Conservation (phyloP, 2,888 invertebrate species). For the Pelosia muscerda region DNA sequence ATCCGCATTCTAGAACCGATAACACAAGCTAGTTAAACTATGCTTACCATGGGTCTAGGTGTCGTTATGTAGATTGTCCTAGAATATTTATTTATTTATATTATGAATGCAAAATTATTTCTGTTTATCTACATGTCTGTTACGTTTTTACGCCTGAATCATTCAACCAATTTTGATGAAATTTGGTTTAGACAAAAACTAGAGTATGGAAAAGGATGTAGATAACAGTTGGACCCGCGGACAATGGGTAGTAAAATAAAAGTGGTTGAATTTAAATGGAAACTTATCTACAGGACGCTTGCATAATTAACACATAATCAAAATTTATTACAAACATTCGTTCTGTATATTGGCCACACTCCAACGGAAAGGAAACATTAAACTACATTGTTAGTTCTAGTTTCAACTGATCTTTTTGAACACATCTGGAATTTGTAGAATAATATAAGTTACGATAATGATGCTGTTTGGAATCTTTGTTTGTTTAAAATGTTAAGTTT, state of each 20-base stretch:
- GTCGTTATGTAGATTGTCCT: too few relatives aligned
- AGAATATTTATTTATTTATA: too few relatives aligned
- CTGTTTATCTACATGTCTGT: too few relatives aligned
- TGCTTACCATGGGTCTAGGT: too few relatives aligned
- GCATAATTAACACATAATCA: slow-evolving; percentile 16
- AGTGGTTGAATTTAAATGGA: not conserved
- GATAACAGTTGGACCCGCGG: too few relatives aligned
- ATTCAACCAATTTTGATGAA: too few relatives aligned
- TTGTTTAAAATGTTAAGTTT: not conserved
- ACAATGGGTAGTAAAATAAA: not conserved
- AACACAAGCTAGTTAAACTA: too few relatives aligned
- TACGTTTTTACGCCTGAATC: too few relatives aligned
- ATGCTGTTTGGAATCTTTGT: not conserved
- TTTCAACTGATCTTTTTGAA: not conserved
- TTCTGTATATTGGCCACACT: slow-evolving; percentile 4
- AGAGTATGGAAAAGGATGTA: too few relatives aligned
- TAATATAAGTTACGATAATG: not conserved
- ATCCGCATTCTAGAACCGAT: too few relatives aligned
- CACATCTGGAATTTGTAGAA: not conserved
- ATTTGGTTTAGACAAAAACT: too few relatives aligned
- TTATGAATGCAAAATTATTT: too few relatives aligned
- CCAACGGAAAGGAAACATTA: slow-evolving; percentile 6
- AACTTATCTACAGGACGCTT: not conserved
- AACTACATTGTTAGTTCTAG: slow-evolving; percentile 10
- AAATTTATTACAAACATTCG: slow-evolving; percentile 2